Conservation (phyloP, 2,888 invertebrate genomes). For the Conchocele bisecta region DNA sequence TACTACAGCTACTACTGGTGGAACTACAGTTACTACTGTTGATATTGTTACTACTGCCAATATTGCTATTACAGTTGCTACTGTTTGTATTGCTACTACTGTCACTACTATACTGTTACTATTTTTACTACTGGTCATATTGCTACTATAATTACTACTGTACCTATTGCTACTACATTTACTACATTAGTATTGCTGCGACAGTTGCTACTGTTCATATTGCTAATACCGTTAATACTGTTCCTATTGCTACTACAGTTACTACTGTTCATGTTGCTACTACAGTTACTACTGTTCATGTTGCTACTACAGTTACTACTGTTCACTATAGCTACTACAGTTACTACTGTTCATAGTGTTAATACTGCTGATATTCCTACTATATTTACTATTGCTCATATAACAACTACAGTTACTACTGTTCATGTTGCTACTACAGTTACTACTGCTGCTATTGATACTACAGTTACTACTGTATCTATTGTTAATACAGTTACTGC, state of each 20-base stretch:
- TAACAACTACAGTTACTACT: slow-evolving; percentile 9
- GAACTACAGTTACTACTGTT: not conserved
- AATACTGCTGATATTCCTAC: slow-evolving; percentile 14
- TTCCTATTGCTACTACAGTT: slow-evolving; percentile 13
- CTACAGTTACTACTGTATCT: slow-evolving; percentile 4
- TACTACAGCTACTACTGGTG: not conserved
- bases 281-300: slow-evolving; percentile 14
- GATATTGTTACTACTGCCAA: not conserved
- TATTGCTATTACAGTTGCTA: slow-evolving; percentile 5
- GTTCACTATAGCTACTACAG: slow-evolving; percentile 6
- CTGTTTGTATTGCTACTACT: not conserved
- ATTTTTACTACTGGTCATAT: not conserved
- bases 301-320: slow-evolving; percentile 17
- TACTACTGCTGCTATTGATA: slow-evolving; percentile 6
- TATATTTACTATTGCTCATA: slow-evolving; percentile 13
- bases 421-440: slow-evolving; percentile 3
- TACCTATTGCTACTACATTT: slow-evolving; percentile 3
- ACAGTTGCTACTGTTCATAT: slow-evolving; percentile 7
- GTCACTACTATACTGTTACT: slow-evolving; percentile 2
- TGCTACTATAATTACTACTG: not conserved
- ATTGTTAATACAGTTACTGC: not conserved
- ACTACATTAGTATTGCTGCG: slow-evolving; percentile 10
- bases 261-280: slow-evolving; percentile 8
- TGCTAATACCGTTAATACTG: slow-evolving; percentile 9
- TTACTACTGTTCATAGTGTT: slow-evolving; percentile 16